Conservation (phyloP, 2,113 vertebrate genomes). For the Ictalurus furcatus region DNA sequence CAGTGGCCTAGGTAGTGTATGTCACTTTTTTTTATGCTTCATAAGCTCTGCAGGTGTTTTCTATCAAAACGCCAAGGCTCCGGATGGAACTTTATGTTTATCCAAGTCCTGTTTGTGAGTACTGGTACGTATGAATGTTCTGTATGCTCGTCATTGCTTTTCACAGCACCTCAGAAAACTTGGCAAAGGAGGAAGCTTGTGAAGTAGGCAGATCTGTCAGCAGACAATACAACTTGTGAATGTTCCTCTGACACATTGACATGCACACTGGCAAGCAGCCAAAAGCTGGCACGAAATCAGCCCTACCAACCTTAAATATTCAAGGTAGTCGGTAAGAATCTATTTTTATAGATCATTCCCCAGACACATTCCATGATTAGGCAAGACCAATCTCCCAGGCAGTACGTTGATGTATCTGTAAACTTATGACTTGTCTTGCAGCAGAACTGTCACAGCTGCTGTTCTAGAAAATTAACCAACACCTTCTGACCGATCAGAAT, state of each 20-base stretch:
- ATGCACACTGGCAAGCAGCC: neutral
- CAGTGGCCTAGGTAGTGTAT: conserved; percentile 10
- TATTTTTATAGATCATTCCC: neutral
- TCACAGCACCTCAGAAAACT: conserved; percentile 15
- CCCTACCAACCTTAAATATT: neutral
- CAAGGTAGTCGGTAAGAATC: neutral
- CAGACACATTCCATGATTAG: neutral
- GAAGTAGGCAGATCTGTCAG: conserved; percentile 32
- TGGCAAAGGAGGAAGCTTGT: conserved; percentile 29
- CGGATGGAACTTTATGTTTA: conserved; percentile 29
- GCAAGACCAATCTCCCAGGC: neutral
- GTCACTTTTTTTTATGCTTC: neutral
- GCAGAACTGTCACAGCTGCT: neutral
- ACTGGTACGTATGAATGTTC: conserved; percentile 21
- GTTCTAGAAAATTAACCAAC: neutral
- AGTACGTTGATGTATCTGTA: neutral
- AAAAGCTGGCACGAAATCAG: neutral
- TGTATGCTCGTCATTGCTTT: conserved; percentile 28
- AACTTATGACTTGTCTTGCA: neutral
- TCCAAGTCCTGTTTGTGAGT: conserved; percentile 10
- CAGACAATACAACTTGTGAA: conserved; percentile 31
- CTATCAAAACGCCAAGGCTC: conserved; percentile 7
- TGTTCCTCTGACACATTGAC: conserved; percentile 22
- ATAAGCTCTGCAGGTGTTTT: conserved; percentile 30
- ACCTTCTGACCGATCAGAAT: neutral